Percentiles rank a stretch among this genome's conserved stretches.
Conservation (phyloP, 2,113 vertebrate species). For the Choloepus hoffmanni region DNA sequence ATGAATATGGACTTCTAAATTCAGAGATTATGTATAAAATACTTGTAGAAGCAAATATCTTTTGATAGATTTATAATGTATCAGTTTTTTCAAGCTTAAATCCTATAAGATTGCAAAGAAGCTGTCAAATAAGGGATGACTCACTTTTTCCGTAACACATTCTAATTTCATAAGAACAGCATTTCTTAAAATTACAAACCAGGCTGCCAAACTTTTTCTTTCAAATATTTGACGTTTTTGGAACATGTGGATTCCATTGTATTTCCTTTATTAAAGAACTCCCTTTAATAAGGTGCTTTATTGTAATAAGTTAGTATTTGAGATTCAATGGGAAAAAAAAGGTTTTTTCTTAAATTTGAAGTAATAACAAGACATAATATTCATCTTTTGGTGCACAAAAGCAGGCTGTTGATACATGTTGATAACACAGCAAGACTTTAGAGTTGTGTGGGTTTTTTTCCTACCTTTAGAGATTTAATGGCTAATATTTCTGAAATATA, state of each 20-base stretch:
- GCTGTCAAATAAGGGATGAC: background rate
- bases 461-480: background rate
- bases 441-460: too few species aligned
- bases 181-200: background rate
- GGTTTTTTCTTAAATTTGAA: background rate
- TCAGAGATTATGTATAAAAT: background rate
- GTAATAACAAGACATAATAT: background rate
- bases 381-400: background rate
- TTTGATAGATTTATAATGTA: background rate
- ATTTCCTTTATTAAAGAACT: constrained; percentile 43
- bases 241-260: background rate
- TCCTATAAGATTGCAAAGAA: constrained; percentile 22
- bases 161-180: background rate
- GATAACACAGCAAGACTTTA: background rate
- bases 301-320: background rate
- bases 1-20: background rate
- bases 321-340: background rate
- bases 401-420: background rate
- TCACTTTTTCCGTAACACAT: constrained; percentile 7
- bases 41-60: background rate
- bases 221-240: background rate
- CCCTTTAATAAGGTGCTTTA: constrained; percentile 23
- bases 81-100: constrained; percentile 1
- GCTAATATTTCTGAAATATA: background rate
- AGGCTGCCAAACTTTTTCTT: background rate